Conservation (phyloP, 2,888 invertebrate species). For the Andricus quercusramuli region DNA sequence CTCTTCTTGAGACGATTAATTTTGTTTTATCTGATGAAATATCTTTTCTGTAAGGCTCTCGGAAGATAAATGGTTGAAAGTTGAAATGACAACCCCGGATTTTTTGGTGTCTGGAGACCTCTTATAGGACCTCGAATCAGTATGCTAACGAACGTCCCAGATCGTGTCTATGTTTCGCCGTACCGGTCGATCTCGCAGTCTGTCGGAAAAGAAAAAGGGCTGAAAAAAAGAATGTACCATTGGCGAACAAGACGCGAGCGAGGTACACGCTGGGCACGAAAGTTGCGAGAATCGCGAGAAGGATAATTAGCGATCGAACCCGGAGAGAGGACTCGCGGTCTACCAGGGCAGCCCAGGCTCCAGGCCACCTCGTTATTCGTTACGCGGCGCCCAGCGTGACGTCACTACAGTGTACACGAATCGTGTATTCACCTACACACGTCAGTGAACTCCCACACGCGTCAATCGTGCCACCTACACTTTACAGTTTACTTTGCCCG, state of each 20-base stretch:
- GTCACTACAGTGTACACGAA: constrained; percentile 60
- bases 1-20: constrained; percentile 2
- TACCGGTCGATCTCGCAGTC: constrained; percentile 28
- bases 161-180: constrained; percentile 33
- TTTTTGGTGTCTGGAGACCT: constrained; percentile 28
- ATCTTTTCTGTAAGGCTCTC: constrained; percentile 14
- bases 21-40: neutral
- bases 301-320: constrained; percentile 66
- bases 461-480: constrained; percentile 33
- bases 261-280: constrained; percentile 36
- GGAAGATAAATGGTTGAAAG: constrained; percentile 25
- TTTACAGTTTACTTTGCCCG: neutral
- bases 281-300: constrained; percentile 55
- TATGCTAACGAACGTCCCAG: constrained; percentile 42
- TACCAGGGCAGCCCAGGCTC: constrained; percentile 8
- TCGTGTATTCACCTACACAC: constrained; percentile 48
- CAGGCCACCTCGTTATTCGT: constrained; percentile 65
- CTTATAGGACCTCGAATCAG: constrained; percentile 24
- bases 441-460: constrained; percentile 34
- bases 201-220: constrained; percentile 16
- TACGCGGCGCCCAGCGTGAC: constrained; percentile 68
- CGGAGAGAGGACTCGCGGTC: constrained; percentile 44
- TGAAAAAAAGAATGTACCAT: constrained; percentile 30
- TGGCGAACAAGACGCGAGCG: constrained; percentile 35
- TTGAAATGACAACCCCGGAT: constrained; percentile 33